phyloP scores from a whole-genome alignment of 2,113 vertebrate species.

The Melospiza georgiana region DNA sequence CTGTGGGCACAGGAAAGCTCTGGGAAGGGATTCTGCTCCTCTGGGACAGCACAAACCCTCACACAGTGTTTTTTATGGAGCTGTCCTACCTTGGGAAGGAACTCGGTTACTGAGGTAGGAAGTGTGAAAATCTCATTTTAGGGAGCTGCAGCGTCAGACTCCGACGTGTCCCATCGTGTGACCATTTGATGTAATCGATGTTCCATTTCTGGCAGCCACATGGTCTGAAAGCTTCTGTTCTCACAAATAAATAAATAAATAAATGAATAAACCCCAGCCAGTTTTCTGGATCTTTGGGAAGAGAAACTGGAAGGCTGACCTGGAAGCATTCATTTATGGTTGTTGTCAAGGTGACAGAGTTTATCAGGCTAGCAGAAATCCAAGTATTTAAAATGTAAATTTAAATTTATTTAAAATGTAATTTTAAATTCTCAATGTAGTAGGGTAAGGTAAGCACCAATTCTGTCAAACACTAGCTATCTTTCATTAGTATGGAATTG shows the following conservation, averaged over 20 bases:
- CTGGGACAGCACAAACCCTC: neutral
- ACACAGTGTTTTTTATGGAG: neutral
- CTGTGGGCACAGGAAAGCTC: neutral
- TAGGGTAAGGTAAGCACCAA: neutral
- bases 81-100: neutral
- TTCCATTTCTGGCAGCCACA: neutral
- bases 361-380: conserved; percentile 9
- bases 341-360: conserved; percentile 36
- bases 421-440: neutral
- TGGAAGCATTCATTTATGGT: neutral
- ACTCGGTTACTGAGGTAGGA: neutral
- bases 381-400: neutral
- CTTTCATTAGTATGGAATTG: neutral
- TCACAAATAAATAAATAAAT: neutral
- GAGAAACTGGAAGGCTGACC: neutral
- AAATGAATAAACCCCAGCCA: neutral
- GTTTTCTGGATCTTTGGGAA: neutral
- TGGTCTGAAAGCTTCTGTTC: neutral
- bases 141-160: neutral
- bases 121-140: neutral
- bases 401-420: neutral
- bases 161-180: neutral
- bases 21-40: neutral
- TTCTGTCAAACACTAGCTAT: neutral
- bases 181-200: neutral